phyloP scores from a whole-genome alignment of 2,113 vertebrate species.

The Laticauda colubrina region DNA sequence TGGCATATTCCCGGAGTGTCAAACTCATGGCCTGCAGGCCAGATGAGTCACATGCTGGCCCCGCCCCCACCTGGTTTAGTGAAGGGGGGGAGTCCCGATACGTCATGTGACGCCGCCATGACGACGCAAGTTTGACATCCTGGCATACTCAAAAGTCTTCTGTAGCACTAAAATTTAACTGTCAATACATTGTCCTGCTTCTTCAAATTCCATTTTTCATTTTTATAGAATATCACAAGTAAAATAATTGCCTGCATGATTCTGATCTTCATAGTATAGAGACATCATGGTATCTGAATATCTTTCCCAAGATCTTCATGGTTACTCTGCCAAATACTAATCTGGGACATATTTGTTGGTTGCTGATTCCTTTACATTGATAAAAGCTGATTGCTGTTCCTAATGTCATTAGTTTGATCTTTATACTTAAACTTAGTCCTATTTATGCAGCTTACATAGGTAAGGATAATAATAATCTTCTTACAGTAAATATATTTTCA shows the following conservation, averaged over 20 bases:
- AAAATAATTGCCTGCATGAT: not conserved
- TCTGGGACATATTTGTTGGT: not conserved
- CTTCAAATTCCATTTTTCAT: not conserved
- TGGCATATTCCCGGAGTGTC: not conserved
- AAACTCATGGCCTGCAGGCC: too few species aligned
- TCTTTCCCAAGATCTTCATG: not conserved
- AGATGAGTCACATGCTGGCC: too few species aligned
- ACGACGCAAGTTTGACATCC: too few species aligned
- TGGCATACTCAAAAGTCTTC: not conserved
- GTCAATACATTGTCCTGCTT: not conserved
- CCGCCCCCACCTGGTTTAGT: too few species aligned
- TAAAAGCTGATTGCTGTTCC: not conserved
- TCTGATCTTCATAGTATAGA: not conserved
- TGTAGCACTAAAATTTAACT: not conserved
- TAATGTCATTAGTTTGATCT: not conserved
- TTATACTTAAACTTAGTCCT: not conserved
- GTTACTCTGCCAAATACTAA: not conserved
- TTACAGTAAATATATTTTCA: not conserved
- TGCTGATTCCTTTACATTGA: not conserved
- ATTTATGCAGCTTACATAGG: not conserved
- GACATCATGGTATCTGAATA: not conserved
- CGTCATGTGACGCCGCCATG: too few species aligned
- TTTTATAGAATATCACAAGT: not conserved
- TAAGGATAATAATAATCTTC: not conserved
- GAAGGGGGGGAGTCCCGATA: too few species aligned